Evolutionary conservation across 2,888 invertebrate genomes (phyloP).

Genomic region (Halictus quadricinctus): DNA sequence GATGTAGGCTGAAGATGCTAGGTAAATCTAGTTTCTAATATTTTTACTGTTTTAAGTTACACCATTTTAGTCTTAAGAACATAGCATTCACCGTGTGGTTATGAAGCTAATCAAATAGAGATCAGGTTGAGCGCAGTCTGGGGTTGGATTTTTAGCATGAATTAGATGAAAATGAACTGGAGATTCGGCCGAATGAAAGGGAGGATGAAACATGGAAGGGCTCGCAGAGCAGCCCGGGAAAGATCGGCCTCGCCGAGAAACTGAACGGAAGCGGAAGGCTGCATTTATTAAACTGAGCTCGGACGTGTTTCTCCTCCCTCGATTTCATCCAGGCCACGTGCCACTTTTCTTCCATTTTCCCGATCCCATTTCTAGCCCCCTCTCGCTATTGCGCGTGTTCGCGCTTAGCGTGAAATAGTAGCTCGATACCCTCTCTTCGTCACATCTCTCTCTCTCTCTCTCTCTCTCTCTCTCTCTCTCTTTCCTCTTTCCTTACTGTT

Average conservation of each 20-base stretch:
- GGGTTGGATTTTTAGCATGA: not conserved
- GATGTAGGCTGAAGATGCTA: not conserved
- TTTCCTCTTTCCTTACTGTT: not conserved
- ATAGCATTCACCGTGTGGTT: not conserved
- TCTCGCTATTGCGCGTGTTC: slow-evolving; percentile 27
- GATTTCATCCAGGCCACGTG: slow-evolving; percentile 34
- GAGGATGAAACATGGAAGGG: slow-evolving; percentile 2
- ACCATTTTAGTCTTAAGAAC: not conserved
- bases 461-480: not conserved
- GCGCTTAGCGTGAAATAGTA: slow-evolving; percentile 63
- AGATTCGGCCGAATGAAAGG: not conserved
- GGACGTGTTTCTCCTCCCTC: slow-evolving; percentile 64
- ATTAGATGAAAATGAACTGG: not conserved
- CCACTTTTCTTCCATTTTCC: slow-evolving; percentile 29
- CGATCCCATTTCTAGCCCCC: slow-evolving; percentile 17
- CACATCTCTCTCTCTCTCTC: slow-evolving; percentile 14
- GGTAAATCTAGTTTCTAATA: not conserved
- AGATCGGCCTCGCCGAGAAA: slow-evolving; percentile 26
- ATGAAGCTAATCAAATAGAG: not conserved
- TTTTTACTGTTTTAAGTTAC: not conserved
- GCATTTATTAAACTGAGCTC: slow-evolving; percentile 78
- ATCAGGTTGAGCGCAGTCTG: not conserved
- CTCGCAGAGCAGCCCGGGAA: not conserved
- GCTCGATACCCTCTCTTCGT: slow-evolving; percentile 60
- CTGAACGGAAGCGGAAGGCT: slow-evolving; percentile 68